Conservation (phyloP, 2,888 invertebrate genomes). For the Ennomos quercinarius region DNA sequence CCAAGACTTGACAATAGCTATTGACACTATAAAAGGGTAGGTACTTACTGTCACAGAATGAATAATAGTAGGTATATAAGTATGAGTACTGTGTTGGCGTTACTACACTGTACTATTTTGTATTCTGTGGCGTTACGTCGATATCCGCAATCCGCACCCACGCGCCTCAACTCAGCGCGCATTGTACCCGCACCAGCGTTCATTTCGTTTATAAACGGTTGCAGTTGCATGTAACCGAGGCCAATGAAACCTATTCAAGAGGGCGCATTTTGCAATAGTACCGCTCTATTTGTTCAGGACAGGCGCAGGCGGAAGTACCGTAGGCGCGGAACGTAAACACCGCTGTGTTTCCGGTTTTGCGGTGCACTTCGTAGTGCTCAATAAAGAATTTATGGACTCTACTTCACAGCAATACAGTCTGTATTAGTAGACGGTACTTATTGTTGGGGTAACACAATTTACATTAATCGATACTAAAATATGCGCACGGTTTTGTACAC, state of each 20-base stretch:
- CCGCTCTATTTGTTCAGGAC: constrained; percentile 75
- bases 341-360: constrained; percentile 64
- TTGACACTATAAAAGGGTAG: too few relatives aligned
- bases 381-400: constrained; percentile 49
- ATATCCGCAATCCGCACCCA: constrained; percentile 14
- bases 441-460: constrained; percentile 31
- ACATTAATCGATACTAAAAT: constrained; percentile 23
- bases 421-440: constrained; percentile 27
- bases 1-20: too few relatives aligned
- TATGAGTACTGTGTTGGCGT: background rate
- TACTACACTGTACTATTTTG: background rate
- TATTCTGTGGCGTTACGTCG: constrained; percentile 10
- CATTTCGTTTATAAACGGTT: constrained; percentile 71
- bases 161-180: constrained; percentile 16
- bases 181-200: constrained; percentile 44
- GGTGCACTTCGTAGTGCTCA: constrained; percentile 50
- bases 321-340: constrained; percentile 70
- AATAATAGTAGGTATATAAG: too few relatives aligned
- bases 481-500: constrained; percentile 6
- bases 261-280: constrained; percentile 50
- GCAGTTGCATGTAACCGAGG: constrained; percentile 52
- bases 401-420: constrained; percentile 38
- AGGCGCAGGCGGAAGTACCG: constrained; percentile 71
- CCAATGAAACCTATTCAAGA: constrained; percentile 63
- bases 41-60: background rate